phyloP scores from a whole-genome alignment of 2,888 invertebrate genomes.

The Netelia fuscicornis region DNA sequence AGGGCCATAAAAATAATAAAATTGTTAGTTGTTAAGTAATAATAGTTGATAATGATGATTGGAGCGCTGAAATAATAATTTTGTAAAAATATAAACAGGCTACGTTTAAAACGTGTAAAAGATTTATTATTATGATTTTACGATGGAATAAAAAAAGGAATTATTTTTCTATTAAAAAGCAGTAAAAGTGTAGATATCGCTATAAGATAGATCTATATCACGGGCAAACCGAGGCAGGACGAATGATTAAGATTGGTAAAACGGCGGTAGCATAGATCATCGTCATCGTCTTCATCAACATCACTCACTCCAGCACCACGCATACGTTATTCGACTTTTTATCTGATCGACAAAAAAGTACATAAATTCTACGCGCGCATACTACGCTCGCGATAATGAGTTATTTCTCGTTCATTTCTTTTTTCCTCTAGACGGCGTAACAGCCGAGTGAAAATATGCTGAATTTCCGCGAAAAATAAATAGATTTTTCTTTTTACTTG shows the following conservation, averaged over 20 bases:
- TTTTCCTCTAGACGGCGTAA: constrained; percentile 24
- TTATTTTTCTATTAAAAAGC: not conserved
- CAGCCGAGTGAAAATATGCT: constrained; percentile 27
- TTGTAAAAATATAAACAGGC: not conserved
- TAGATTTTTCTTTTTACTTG: not conserved
- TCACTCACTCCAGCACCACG: constrained; percentile 6
- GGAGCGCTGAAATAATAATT: not conserved
- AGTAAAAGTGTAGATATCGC: not conserved
- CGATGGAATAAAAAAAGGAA: not conserved
- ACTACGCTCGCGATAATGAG: not conserved
- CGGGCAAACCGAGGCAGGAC: not conserved
- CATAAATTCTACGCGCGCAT: constrained; percentile 10
- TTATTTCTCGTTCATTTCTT: constrained; percentile 22
- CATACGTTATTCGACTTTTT: constrained; percentile 22
- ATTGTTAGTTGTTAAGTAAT: not conserved
- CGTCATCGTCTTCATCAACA: constrained; percentile 19
- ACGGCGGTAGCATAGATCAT: not conserved
- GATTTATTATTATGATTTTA: not conserved
- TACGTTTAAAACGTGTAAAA: not conserved
- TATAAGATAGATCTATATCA: not conserved
- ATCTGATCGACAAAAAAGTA: constrained; percentile 31
- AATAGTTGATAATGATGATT: not conserved
- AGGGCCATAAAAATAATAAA: not conserved
- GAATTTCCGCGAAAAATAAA: constrained; percentile 45
- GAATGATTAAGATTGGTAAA: constrained; percentile 31